Evolutionary conservation across 2,797 vertebrate species (phyloP).

Genomic region (Lutjanus argentimaculatus): DNA sequence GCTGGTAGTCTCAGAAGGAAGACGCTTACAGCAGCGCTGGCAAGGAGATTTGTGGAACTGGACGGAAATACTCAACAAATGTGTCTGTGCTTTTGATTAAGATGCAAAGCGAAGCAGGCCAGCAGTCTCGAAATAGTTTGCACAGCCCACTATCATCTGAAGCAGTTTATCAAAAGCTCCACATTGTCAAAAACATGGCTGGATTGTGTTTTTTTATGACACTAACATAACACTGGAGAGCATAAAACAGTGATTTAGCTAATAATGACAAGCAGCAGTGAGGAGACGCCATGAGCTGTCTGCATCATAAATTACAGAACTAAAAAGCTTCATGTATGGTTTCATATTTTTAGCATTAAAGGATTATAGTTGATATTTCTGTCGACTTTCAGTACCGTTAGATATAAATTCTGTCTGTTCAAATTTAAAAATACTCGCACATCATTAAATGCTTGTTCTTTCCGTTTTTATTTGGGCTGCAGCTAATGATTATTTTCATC

Average conservation of each 20-base stretch:
- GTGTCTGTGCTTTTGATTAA: constrained; percentile 58
- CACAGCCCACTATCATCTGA: constrained; percentile 37
- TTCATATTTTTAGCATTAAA: constrained; percentile 57
- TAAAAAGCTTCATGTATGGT: constrained; percentile 34
- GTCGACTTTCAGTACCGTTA: background rate
- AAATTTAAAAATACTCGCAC: constrained; percentile 4
- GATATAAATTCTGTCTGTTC: constrained; percentile 8
- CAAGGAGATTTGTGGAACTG: constrained; percentile 46
- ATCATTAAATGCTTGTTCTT: background rate
- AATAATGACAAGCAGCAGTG: constrained; percentile 42
- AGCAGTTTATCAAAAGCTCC: constrained; percentile 54
- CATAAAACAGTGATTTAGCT: constrained; percentile 44
- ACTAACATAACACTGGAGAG: constrained; percentile 26
- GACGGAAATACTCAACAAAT: constrained; percentile 51
- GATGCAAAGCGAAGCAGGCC: constrained; percentile 43
- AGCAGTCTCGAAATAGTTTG: constrained; percentile 43
- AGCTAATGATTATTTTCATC: no score
- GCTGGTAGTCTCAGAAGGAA: constrained; percentile 56
- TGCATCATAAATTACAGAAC: constrained; percentile 41
- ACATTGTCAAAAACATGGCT: constrained; percentile 42
- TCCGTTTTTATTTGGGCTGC: background rate
- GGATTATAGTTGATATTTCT: constrained; percentile 35
- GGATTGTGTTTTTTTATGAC: constrained; percentile 35
- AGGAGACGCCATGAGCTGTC: constrained; percentile 40
- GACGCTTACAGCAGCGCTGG: constrained; percentile 47